phyloP scores from a whole-genome alignment of 2,888 invertebrate species.

The Thera obeliscata region DNA sequence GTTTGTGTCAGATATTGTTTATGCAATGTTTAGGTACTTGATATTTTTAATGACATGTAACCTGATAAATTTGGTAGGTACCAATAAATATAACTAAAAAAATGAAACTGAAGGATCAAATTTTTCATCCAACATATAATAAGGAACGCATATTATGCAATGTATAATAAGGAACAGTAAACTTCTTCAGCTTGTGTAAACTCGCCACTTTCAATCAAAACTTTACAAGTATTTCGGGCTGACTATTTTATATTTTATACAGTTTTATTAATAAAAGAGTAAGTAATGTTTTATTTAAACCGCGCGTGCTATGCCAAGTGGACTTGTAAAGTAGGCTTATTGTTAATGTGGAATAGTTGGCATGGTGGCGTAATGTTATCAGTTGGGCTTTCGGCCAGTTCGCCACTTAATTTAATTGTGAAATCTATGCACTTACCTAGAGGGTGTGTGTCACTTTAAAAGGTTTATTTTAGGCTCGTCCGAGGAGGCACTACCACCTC shows the following conservation, averaged over 20 bases:
- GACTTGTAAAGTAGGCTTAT: slow-evolving; percentile 34
- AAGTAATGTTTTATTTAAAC: slow-evolving; percentile 19
- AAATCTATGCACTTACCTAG: slow-evolving; percentile 22
- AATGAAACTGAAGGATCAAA: no score
- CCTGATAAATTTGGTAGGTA: no score
- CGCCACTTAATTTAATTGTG: slow-evolving; percentile 34
- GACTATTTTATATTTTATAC: not conserved
- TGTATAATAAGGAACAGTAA: no score
- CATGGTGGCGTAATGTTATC: slow-evolving; percentile 24
- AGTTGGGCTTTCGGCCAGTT: slow-evolving; percentile 34
- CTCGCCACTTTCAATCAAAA: not conserved
- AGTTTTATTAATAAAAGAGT: slow-evolving; percentile 2
- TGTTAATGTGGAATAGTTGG: slow-evolving; percentile 35
- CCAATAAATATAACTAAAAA: no score
- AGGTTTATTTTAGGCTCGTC: not conserved
- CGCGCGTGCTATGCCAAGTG: slow-evolving; percentile 23
- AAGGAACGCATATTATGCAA: no score
- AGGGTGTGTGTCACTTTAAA: not conserved
- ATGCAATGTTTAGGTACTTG: no score
- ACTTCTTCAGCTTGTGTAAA: no score
- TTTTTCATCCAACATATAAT: no score
- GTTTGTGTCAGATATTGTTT: no score
- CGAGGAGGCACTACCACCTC: no score
- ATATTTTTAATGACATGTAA: no score
- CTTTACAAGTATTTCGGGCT: not conserved